A percentile compares a stretch with the other conserved stretches of the same genome.
These are phyloP conservation scores for Hydrotaea cyrtoneurina DNA, from an alignment of 2,888 invertebrate genomes.

Conservation along the genomic window DNA sequence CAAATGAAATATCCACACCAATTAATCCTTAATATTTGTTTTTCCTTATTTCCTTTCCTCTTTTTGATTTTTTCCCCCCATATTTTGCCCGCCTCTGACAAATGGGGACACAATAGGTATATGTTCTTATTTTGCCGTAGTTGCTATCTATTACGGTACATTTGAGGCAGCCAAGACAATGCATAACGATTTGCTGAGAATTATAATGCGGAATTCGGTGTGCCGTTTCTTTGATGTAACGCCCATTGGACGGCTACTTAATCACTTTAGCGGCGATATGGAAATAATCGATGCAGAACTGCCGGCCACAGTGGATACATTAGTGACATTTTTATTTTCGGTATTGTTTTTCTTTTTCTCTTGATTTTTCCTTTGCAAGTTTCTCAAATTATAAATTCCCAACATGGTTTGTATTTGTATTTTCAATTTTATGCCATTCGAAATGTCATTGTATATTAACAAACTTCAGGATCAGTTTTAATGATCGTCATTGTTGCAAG, in stretches of 20 bases:
- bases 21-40: conserved; percentile 36
- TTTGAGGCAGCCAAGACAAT: conserved; percentile 84
- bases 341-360: conserved; percentile 72
- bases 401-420: conserved; percentile 25
- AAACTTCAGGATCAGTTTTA: background rate
- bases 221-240: conserved; percentile 87
- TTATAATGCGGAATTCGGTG: conserved; percentile 83
- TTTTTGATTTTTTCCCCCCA: conserved; percentile 32
- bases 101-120: conserved; percentile 75
- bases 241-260: conserved; percentile 86
- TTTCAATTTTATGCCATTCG: background rate
- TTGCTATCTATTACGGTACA: conserved; percentile 83
- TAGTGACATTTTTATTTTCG: conserved; percentile 81
- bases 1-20: conserved; percentile 6
- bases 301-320: conserved; percentile 82
- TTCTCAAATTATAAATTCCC: conserved; percentile 57
- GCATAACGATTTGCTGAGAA: conserved; percentile 83
- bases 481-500: conserved; percentile 1
- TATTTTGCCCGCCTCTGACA: background rate
- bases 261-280: conserved; percentile 86
- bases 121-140: conserved; percentile 83
- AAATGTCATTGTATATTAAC: background rate
- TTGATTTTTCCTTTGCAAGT: conserved; percentile 61
- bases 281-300: conserved; percentile 85
- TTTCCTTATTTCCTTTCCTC: conserved; percentile 46